Percentiles rank a stretch among this genome's conserved stretches.
These are phyloP conservation scores for Podarcis muralis DNA, from an alignment of 2,113 vertebrate species.

Conservation along the genomic window DNA sequence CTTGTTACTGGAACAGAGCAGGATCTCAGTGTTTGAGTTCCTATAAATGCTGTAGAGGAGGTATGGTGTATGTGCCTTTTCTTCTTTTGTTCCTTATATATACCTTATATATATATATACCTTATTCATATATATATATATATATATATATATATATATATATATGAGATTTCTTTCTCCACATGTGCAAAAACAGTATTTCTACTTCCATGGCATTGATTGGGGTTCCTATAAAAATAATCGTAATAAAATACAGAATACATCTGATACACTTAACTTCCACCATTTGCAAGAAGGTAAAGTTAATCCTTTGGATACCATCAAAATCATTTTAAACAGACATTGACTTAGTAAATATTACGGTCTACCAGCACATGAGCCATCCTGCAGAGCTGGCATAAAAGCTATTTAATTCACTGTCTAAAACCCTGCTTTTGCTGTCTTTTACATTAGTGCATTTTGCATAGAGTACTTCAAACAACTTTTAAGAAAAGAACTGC, in stretches of 20 bases:
- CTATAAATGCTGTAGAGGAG: too few relatives aligned
- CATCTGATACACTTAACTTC: constrained; percentile 46
- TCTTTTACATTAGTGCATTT: constrained; percentile 41
- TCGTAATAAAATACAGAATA: constrained; percentile 63
- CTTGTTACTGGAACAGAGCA: too few relatives aligned
- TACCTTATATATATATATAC: constrained; percentile 27
- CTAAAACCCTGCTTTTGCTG: constrained; percentile 34
- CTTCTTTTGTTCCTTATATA: too few relatives aligned
- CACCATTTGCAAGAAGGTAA: constrained; percentile 51
- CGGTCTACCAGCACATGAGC: constrained; percentile 35
- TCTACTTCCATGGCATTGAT: constrained; percentile 53
- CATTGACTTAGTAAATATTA: constrained; percentile 35
- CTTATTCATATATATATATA: background rate
- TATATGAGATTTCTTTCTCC: constrained; percentile 37
- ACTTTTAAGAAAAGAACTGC: constrained; percentile 15
- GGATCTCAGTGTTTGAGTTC: too few relatives aligned
- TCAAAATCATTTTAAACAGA: constrained; percentile 43
- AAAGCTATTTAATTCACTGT: constrained; percentile 37
- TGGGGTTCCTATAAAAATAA: constrained; percentile 68
- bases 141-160: constrained; percentile 45
- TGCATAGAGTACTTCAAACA: constrained; percentile 50
- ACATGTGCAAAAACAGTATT: constrained; percentile 61
- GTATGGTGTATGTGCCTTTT: too few relatives aligned
- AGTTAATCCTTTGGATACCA: constrained; percentile 33
- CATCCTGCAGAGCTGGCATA: constrained; percentile 23